phyloP scores from a whole-genome alignment of 2,113 vertebrate species.

The Lethenteron reissneri region DNA sequence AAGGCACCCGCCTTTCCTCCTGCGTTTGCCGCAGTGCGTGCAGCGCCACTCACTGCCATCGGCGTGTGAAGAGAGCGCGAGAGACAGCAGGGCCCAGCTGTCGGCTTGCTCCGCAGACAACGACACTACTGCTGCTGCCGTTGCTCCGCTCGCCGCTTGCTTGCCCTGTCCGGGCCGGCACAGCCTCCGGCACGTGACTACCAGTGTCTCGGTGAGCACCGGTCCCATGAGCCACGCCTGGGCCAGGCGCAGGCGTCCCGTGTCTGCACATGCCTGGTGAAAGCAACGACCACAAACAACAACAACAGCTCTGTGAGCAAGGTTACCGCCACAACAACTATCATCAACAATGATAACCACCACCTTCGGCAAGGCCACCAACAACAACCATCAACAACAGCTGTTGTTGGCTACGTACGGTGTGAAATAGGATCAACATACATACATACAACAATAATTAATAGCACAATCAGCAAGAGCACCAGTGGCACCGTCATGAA shows the following conservation, averaged over 20 bases:
- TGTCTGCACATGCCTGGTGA: constrained; percentile 42
- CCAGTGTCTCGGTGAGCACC: constrained; percentile 44
- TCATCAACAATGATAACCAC: too few species aligned
- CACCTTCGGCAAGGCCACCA: too few species aligned
- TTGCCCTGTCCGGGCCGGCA: too few species aligned
- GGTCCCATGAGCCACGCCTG: constrained; percentile 59
- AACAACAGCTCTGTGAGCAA: background rate
- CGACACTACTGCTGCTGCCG: too few species aligned
- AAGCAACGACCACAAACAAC: background rate
- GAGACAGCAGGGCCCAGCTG: constrained; percentile 54
- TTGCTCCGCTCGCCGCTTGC: too few species aligned
- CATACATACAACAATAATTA: too few species aligned
- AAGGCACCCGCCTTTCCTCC: too few species aligned
- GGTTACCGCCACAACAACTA: background rate
- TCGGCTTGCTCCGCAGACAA: constrained; percentile 12
- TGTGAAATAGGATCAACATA: too few species aligned
- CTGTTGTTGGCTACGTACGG: too few species aligned
- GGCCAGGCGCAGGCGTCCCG: constrained; percentile 29
- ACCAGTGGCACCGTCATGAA: too few species aligned
- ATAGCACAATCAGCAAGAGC: too few species aligned
- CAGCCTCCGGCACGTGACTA: constrained; percentile 20
- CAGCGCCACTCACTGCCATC: constrained; percentile 34
- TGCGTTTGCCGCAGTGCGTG: background rate
- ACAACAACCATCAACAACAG: too few species aligned
- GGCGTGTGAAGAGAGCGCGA: constrained; percentile 52